Evolutionary conservation across 2,113 vertebrate species (phyloP).

Genomic region (Notarius lentiginosus): DNA sequence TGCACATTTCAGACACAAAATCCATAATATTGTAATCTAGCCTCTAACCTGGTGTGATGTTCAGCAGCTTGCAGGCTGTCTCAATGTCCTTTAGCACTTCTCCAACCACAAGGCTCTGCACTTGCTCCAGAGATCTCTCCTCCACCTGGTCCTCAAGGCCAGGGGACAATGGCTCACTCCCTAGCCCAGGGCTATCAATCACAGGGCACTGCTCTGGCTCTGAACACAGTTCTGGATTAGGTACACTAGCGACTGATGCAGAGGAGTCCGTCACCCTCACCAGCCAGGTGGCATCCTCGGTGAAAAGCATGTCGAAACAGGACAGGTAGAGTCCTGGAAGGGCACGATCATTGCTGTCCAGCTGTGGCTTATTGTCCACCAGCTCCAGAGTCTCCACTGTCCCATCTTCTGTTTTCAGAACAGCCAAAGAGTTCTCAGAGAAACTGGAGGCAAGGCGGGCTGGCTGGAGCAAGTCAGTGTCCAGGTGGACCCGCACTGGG

Average conservation of each 20-base stretch:
- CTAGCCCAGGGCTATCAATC: conserved; percentile 90
- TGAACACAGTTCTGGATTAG: conserved; percentile 56
- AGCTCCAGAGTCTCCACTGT: conserved; percentile 72
- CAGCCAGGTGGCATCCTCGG: conserved; percentile 77
- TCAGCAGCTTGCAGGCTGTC: conserved; percentile 94
- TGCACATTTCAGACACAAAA: neutral
- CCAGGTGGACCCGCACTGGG: conserved; percentile 67
- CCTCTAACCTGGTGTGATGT: conserved; percentile 85
- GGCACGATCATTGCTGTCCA: conserved; percentile 73
- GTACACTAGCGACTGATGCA: conserved; percentile 32
- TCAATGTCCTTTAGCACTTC: conserved; percentile 98
- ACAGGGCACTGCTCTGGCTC: conserved; percentile 94
- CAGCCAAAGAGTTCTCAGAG: conserved; percentile 68
- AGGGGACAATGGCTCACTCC: conserved; percentile 65
- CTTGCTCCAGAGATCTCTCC: conserved; percentile 92
- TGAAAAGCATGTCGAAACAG: conserved; percentile 88
- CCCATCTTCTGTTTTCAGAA: conserved; percentile 69
- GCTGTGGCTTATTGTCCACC: conserved; percentile 66
- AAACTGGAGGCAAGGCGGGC: conserved; percentile 59
- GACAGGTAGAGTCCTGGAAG: conserved; percentile 81
- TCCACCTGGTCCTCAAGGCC: conserved; percentile 82
- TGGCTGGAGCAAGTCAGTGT: conserved; percentile 54
- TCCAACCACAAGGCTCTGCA: conserved; percentile 95
- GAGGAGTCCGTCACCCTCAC: conserved; percentile 72
- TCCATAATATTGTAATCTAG: neutral